phyloP scores from a whole-genome alignment of 1,140 invertebrate genomes.

The Gryllus bimaculatus region DNA sequence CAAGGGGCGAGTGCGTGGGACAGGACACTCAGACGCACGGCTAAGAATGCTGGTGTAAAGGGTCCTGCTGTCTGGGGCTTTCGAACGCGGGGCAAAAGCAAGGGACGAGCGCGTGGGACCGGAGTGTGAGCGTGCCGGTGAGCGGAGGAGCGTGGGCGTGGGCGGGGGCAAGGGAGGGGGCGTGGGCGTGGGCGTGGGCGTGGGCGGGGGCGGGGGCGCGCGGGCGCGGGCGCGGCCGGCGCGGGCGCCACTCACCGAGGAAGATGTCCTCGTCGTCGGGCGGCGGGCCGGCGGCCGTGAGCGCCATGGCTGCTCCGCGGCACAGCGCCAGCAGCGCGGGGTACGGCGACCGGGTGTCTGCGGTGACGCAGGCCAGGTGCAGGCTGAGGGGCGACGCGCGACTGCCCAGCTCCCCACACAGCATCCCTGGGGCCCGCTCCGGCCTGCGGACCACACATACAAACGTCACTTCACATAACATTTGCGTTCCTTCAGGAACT shows the following conservation, averaged over 20 bases:
- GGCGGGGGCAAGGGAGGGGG: no score
- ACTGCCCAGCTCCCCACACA: slow-evolving; percentile 36
- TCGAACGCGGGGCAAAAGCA: no score
- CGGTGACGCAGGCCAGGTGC: slow-evolving; percentile 6
- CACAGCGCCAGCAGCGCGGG: slow-evolving; percentile 32
- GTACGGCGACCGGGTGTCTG: slow-evolving; percentile 31
- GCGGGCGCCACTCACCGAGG: slow-evolving; percentile 29
- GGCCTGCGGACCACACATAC: not conserved
- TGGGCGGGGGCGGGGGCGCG: no score
- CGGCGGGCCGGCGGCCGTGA: slow-evolving; percentile 26
- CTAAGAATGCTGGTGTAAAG: no score
- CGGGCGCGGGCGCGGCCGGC: no score
- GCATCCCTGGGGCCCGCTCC: slow-evolving; percentile 27
- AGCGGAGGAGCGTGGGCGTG: no score
- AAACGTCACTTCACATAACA: not conserved
- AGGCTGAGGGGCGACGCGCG: slow-evolving; percentile 19
- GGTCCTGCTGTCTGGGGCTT: no score
- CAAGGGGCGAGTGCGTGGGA: no score
- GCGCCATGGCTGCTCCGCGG: slow-evolving; percentile 34
- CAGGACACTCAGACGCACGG: no score
- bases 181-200: not conserved
- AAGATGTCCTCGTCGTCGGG: slow-evolving; percentile 35
- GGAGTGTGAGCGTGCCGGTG: no score
- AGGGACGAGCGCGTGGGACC: no score
- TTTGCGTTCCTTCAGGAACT: no score